phyloP scores from a whole-genome alignment of 2,888 invertebrate genomes.

The Penaeus monodon region DNA sequence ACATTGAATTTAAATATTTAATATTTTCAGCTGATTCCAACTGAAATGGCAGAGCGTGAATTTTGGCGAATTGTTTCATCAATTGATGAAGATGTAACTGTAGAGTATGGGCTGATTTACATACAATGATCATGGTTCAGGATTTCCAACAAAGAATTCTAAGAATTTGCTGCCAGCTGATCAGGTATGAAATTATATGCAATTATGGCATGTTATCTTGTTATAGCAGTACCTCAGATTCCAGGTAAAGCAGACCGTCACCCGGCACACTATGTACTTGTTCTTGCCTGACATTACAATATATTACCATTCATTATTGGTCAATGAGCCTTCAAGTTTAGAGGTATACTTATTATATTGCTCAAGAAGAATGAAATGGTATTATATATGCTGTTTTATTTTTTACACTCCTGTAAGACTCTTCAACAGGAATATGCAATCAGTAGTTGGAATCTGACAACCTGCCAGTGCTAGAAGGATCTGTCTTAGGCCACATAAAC shows the following conservation, averaged over 20 bases:
- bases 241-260: too few relatives aligned
- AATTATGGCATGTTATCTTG: not conserved
- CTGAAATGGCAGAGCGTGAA: conserved; percentile 90
- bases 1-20: too few relatives aligned
- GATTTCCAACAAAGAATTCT: conserved; percentile 92
- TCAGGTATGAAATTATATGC: conserved; percentile 72
- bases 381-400: not conserved
- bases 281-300: not conserved
- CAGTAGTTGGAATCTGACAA: conserved; percentile 98
- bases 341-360: too few relatives aligned
- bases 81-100: conserved; percentile 95
- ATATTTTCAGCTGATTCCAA: conserved; percentile 82
- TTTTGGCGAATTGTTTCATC: conserved; percentile 98
- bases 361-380: not conserved
- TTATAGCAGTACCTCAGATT: too few relatives aligned
- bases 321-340: too few relatives aligned
- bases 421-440: conserved; percentile 82
- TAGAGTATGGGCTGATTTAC: conserved; percentile 98
- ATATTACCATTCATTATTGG: too few relatives aligned
- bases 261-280: too few relatives aligned
- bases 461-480: conserved; percentile 92
- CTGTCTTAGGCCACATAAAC: conserved; percentile 94
- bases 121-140: conserved; percentile 97
- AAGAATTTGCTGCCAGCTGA: conserved; percentile 83
- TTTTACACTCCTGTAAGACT: not conserved